Percentiles rank a stretch among this genome's conserved stretches.
These are phyloP conservation scores for Pocillopora grandis DNA, from an alignment of 92 coral and sea anemone species.

Conservation along the genomic window DNA sequence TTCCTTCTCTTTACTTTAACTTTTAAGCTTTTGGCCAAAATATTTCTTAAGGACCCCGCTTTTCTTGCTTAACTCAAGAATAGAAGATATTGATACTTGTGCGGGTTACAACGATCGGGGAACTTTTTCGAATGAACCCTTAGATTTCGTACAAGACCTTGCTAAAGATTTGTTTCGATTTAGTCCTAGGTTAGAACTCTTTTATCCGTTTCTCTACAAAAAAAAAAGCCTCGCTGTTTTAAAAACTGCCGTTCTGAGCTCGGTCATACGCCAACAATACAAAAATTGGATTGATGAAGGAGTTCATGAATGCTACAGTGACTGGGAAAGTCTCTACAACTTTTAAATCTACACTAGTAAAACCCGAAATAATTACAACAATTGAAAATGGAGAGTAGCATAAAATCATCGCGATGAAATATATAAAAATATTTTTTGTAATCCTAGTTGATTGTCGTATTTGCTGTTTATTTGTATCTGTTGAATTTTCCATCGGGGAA, in stretches of 20 bases:
- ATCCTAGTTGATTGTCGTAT: neutral
- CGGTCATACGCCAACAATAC: slow-evolving; percentile 13
- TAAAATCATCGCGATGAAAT: neutral
- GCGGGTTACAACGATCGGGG: too few relatives aligned
- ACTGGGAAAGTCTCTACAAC: neutral
- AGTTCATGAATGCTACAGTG: slow-evolving; percentile 6
- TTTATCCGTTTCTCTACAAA: neutral
- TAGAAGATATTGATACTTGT: too few relatives aligned
- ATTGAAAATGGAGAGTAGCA: neutral
- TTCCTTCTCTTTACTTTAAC: too few relatives aligned
- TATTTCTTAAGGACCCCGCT: too few relatives aligned
- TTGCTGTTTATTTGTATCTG: neutral
- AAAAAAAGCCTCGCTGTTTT: neutral
- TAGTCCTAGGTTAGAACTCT: neutral
- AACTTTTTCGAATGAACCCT: too few relatives aligned
- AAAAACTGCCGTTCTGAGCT: slow-evolving; percentile 15
- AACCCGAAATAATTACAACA: too few relatives aligned
- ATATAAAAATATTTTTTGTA: slow-evolving; percentile 10
- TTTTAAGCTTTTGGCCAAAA: too few relatives aligned
- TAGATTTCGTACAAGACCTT: too few relatives aligned
- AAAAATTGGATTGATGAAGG: slow-evolving; percentile 18
- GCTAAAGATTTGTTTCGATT: too few relatives aligned
- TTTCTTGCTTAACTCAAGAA: too few relatives aligned
- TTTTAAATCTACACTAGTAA: too few relatives aligned
- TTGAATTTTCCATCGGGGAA: neutral